A percentile compares a stretch with the other conserved stretches of the same genome.
Conservation (phyloP, 2,113 vertebrate species). For the Daphoenositta chrysoptera region DNA sequence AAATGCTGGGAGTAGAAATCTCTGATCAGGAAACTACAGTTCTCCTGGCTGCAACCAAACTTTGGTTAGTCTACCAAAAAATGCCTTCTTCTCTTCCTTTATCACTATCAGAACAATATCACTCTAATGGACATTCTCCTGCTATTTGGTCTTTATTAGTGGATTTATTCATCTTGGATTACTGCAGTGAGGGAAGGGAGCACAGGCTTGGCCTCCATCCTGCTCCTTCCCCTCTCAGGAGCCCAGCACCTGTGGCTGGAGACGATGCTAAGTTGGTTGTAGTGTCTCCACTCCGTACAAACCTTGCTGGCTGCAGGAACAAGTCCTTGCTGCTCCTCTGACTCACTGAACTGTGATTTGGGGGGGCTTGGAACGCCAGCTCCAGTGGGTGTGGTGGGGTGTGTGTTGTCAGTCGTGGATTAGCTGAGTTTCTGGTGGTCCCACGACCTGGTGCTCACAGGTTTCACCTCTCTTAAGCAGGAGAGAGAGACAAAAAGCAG, state of each 20-base stretch:
- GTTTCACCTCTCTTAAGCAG: neutral
- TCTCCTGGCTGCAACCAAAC: neutral
- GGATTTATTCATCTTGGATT: neutral
- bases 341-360: neutral
- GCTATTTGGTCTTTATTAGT: neutral
- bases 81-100: neutral
- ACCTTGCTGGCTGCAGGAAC: neutral
- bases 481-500: neutral
- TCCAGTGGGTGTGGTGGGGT: no score
- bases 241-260: fast-evolving
- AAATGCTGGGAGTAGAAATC: neutral
- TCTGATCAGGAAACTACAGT: neutral
- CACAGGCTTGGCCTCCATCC: fast-evolving
- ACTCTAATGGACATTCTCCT: neutral
- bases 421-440: neutral
- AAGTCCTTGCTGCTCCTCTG: neutral
- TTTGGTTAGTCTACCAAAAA: neutral
- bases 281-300: fast-evolving
- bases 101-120: neutral
- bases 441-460: neutral
- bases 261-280: neutral
- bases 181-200: neutral
- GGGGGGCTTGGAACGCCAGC: neutral
- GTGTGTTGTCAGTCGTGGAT: neutral
- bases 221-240: neutral